Percentiles rank a stretch among this genome's conserved stretches.
Conservation (phyloP, 1,140 invertebrate species). For the Adelges cooleyi region DNA sequence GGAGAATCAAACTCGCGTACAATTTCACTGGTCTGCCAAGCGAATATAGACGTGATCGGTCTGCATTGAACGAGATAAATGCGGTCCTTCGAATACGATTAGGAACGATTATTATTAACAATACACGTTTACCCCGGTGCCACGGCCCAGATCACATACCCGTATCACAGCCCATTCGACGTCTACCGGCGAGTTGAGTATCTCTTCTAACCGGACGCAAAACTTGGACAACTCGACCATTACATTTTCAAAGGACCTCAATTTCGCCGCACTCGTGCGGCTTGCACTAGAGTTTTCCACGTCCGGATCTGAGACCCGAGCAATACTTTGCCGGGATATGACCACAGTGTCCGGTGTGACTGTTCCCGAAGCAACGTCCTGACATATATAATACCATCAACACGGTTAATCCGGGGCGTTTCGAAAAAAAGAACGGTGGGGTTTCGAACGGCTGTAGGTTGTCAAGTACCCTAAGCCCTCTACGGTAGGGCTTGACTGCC, state of each 20-base stretch:
- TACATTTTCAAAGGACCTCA: background rate
- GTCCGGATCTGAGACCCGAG: no score
- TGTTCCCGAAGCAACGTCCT: slow-evolving; percentile 64
- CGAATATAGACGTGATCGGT: slow-evolving; percentile 55
- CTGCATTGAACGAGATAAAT: slow-evolving; percentile 59
- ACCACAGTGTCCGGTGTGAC: slow-evolving; percentile 61
- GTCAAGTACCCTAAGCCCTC: no score
- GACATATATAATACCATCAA: background rate
- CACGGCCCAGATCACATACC: slow-evolving; percentile 32
- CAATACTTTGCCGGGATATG: background rate
- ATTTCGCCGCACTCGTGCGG: background rate
- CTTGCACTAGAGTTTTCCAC: no score
- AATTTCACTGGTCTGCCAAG: slow-evolving; percentile 60
- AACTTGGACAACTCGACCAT: background rate
- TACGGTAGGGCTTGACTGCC: no score
- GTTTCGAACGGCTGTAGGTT: no score
- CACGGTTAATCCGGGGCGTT: no score
- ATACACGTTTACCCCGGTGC: no score
- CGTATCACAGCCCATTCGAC: slow-evolving; percentile 58
- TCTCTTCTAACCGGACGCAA: background rate
- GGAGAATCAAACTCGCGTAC: slow-evolving; percentile 57
- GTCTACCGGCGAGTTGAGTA: slow-evolving; percentile 45
- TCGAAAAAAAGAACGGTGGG: no score
- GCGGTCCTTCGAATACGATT: slow-evolving; percentile 38
- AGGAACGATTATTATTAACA: background rate